These are phyloP conservation scores for Epinephelus cyanopodus DNA, from an alignment of 2,113 vertebrate genomes.

Conservation along the genomic window DNA sequence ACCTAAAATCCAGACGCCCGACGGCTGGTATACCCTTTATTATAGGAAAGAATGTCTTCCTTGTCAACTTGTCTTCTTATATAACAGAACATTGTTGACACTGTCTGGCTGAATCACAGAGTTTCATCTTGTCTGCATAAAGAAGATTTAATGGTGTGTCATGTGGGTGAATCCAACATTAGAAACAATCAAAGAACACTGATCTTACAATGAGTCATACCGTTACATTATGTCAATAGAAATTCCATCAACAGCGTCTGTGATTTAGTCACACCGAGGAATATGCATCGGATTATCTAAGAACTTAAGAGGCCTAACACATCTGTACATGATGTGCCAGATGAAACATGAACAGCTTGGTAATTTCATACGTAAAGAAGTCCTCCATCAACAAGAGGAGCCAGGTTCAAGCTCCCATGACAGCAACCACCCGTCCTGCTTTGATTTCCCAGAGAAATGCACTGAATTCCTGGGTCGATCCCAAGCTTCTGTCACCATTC, in stretches of 20 bases:
- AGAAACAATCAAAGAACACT: not conserved
- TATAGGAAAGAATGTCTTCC: not conserved
- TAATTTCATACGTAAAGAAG: not conserved
- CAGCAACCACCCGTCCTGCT: conserved; percentile 1
- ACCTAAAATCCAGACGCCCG: not conserved
- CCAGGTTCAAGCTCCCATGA: not conserved
- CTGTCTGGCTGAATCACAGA: not conserved
- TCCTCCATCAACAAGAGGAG: not conserved
- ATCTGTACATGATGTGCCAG: not conserved
- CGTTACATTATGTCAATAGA: not conserved
- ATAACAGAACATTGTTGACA: not conserved
- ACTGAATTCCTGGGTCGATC: not conserved
- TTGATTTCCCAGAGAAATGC: not conserved
- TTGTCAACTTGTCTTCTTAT: not conserved
- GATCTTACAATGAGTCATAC: conserved; percentile 20
- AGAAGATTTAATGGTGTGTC: conserved; percentile 6
- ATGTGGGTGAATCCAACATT: not conserved
- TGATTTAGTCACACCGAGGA: not conserved
- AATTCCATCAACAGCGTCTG: not conserved
- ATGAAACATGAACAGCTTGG: not conserved
- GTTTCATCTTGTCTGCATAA: conserved; percentile 4
- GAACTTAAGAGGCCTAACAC: not conserved
- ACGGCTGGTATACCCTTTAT: not conserved
- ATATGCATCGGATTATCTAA: not conserved
- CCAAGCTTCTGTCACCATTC: not conserved